Base-by-base conservation (phyloP, 2,797 vertebrate species). In the Bovichtus diacanthus region DNA sequence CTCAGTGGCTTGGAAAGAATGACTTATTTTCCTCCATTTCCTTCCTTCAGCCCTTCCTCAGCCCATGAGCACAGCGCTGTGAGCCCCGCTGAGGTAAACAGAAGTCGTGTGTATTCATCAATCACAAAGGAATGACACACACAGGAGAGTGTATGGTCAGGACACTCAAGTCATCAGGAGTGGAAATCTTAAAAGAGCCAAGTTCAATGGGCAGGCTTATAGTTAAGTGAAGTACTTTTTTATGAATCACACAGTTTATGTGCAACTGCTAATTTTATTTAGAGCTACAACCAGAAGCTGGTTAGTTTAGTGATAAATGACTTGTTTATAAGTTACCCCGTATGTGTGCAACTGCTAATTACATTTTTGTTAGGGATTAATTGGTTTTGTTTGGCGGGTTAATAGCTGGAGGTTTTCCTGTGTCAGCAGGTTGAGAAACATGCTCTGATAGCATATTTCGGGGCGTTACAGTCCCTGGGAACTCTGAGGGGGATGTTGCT, bases 1-100 rank as follows among this genome's bases (percentile, higher is more conserved):
- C 85, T 92, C 85, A 74, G 59, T 56, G 71, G 80, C 61, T 85
- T 1, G 89, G 91, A 92, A 93, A 93, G 86, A 93, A 88, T 92
- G 80, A 93, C 86, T 90, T 88, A 11, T 92, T 88, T 90, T 83
- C 91, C 85, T 85, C 70, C 61, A 74, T 67, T 92, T 90, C 87
- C 89, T 91, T 93, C 88, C 87, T 88, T 81, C 70, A 69, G 73
- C 29, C 70, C 69, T 82, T 75, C 74, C 83, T 89, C 59, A 58
- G 82, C 39, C 71, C 71, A 36, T 83, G 64, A 86, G 62, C 77
- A 72, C 53, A 65, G 55, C 50, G 0, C 65, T 65, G 70, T n/a
- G 59, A 79, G 56, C 71, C 41, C 31, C 54, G 60, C 38, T 54
- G 83, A 80, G 74, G 87, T 85, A 84, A 90, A 88, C 87, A 88